Percentiles rank a stretch among this genome's conserved stretches.
Conservation (phyloP, 2,888 invertebrate genomes). For the Andrena hattorfiana region DNA sequence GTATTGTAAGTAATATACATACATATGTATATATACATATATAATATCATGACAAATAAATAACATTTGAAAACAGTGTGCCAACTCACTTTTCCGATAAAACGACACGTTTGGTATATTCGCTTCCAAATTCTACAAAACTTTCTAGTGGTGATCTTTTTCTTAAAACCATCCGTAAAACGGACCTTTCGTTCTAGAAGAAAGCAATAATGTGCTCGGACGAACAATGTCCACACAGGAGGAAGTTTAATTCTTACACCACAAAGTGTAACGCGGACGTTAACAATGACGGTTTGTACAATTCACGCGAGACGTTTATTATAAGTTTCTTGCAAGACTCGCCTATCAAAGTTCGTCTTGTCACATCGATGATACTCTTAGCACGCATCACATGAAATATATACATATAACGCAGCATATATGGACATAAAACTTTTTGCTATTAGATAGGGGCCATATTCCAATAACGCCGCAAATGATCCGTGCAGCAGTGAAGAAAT, state of each 20-base stretch:
- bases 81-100: neutral
- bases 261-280: neutral
- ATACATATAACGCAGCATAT: too few species aligned
- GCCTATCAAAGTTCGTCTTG: neutral
- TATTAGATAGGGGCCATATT: slow-evolving; percentile 42
- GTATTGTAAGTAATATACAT: slow-evolving; percentile 41
- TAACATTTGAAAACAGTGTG: slow-evolving; percentile 23
- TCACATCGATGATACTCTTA: neutral
- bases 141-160: slow-evolving; percentile 8
- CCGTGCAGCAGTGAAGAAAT: slow-evolving; percentile 70
- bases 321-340: neutral
- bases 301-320: slow-evolving; percentile 26
- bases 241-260: neutral
- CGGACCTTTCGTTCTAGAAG: neutral
- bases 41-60: slow-evolving; percentile 49
- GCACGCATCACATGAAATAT: too few species aligned
- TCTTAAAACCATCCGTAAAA: slow-evolving; percentile 3
- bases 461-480: slow-evolving; percentile 76
- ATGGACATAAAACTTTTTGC: too few species aligned
- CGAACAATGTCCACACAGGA: neutral
- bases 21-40: slow-evolving; percentile 31
- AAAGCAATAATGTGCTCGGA: neutral
- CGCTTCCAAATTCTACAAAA: neutral
- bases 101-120: neutral
- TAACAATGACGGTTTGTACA: neutral